These are phyloP conservation scores for Ormyrus rosae DNA, from an alignment of 2,888 invertebrate species.

Conservation along the genomic window DNA sequence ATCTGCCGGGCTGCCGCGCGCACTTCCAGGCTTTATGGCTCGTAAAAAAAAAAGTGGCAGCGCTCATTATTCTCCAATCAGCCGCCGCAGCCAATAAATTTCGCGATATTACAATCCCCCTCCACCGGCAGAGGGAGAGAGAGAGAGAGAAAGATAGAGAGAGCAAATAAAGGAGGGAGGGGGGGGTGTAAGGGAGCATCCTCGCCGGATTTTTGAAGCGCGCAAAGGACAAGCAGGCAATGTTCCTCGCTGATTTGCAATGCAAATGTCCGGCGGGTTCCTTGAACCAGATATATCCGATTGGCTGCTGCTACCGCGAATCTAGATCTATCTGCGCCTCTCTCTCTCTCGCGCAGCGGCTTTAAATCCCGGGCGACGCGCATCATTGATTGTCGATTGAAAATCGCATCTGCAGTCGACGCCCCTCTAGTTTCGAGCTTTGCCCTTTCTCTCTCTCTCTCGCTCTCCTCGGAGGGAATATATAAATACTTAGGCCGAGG, in stretches of 20 bases:
- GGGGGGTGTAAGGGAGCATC: slow-evolving; percentile 35
- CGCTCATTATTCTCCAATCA: slow-evolving; percentile 24
- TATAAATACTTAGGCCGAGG: neutral
- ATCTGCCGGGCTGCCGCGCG: too few relatives aligned
- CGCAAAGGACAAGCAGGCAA: slow-evolving; percentile 64
- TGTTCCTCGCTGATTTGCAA: slow-evolving; percentile 69
- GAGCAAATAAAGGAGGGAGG: neutral
- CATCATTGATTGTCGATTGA: slow-evolving; percentile 75
- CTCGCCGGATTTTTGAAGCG: slow-evolving; percentile 40
- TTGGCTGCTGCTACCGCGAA: slow-evolving; percentile 74
- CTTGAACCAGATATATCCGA: slow-evolving; percentile 75
- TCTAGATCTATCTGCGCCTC: slow-evolving; percentile 72
- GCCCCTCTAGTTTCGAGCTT: slow-evolving; percentile 49
- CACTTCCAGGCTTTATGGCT: slow-evolving; percentile 10
- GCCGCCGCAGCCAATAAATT: slow-evolving; percentile 30
- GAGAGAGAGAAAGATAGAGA: slow-evolving; percentile 6
- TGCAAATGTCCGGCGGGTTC: slow-evolving; percentile 74
- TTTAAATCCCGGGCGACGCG: slow-evolving; percentile 70
- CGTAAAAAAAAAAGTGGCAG: slow-evolving; percentile 30
- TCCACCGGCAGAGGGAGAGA: slow-evolving; percentile 10
- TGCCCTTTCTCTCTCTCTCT: slow-evolving; percentile 19
- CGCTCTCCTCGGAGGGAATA: slow-evolving; percentile 21
- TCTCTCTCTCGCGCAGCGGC: slow-evolving; percentile 62
- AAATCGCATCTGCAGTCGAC: slow-evolving; percentile 61
- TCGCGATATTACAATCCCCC: slow-evolving; percentile 8